phyloP scores from a whole-genome alignment of 2,113 vertebrate genomes.

The Corythoichthys haematopterus region DNA sequence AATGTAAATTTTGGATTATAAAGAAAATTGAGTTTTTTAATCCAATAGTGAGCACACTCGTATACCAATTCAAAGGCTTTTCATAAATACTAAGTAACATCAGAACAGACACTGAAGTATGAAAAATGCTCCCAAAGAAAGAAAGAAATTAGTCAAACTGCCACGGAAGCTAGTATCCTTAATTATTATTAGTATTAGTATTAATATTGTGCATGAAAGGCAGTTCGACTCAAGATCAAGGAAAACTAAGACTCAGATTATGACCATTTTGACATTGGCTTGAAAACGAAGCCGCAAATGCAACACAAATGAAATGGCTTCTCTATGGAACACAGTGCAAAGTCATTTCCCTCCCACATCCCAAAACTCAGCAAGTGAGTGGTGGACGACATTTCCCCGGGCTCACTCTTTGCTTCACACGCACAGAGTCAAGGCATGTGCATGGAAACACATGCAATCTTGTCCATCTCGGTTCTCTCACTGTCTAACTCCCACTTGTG shows the following conservation, averaged over 20 bases:
- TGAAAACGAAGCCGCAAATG: constrained; percentile 40
- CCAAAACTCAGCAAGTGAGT: constrained; percentile 22
- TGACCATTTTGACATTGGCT: constrained; percentile 40
- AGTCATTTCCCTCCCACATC: constrained; percentile 46
- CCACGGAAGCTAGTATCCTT: not conserved
- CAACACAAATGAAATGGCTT: constrained; percentile 39
- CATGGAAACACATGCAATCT: constrained; percentile 31
- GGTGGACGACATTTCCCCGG: constrained; percentile 56
- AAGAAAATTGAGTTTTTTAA: no score
- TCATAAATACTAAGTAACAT: no score
- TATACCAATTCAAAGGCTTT: no score
- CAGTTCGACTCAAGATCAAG: constrained; percentile 3
- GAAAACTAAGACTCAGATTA: constrained; percentile 8
- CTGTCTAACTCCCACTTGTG: constrained; percentile 43
- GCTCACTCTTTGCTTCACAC: constrained; percentile 42
- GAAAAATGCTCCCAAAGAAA: not conserved
- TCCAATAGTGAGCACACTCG: no score
- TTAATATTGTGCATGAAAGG: not conserved
- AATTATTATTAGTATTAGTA: not conserved
- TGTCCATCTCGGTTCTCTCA: constrained; percentile 27
- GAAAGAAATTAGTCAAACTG: not conserved
- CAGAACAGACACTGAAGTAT: no score
- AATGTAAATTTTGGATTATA: no score
- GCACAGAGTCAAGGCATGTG: constrained; percentile 25
- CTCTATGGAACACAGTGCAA: constrained; percentile 26